Percentiles rank a stretch among this genome's conserved stretches.
phyloP scores from a whole-genome alignment of 2,888 invertebrate species.

The Eumerus sabulonum region DNA sequence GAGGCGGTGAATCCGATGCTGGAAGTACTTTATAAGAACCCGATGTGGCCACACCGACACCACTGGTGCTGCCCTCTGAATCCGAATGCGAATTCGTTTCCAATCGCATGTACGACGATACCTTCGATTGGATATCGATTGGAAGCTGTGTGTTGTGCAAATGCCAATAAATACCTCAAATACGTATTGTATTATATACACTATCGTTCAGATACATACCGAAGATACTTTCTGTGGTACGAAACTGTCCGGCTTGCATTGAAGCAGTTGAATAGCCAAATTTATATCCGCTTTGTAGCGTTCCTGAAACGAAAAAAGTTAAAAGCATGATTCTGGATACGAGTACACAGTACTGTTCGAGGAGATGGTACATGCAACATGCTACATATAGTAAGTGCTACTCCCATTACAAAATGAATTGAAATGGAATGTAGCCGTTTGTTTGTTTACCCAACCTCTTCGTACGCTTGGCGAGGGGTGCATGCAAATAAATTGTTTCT shows the following conservation, averaged over 20 bases:
- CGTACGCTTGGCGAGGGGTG: slow-evolving; percentile 13
- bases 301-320: slow-evolving; percentile 84
- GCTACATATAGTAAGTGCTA: neutral
- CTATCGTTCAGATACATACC: too few species aligned
- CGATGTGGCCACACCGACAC: slow-evolving; percentile 77
- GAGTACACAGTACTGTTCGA: slow-evolving; percentile 8
- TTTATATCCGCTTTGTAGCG: slow-evolving; percentile 96
- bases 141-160: slow-evolving; percentile 86
- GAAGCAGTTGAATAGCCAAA: slow-evolving; percentile 94
- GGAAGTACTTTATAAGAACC: slow-evolving; percentile 79
- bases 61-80: slow-evolving; percentile 78
- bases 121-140: slow-evolving; percentile 93
- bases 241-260: slow-evolving; percentile 97
- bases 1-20: slow-evolving; percentile 78
- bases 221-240: slow-evolving; percentile 93
- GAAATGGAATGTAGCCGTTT: neutral
- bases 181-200: too few species aligned
- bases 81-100: slow-evolving; percentile 79
- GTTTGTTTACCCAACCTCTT: neutral
- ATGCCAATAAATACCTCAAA: neutral
- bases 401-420: neutral
- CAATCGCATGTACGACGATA: slow-evolving; percentile 84
- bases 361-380: slow-evolving; percentile 5
- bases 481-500: slow-evolving; percentile 25
- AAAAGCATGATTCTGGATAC: slow-evolving; percentile 38